Conservation (phyloP, 1,140 invertebrate species). For the Rhyzopertha dominica region DNA sequence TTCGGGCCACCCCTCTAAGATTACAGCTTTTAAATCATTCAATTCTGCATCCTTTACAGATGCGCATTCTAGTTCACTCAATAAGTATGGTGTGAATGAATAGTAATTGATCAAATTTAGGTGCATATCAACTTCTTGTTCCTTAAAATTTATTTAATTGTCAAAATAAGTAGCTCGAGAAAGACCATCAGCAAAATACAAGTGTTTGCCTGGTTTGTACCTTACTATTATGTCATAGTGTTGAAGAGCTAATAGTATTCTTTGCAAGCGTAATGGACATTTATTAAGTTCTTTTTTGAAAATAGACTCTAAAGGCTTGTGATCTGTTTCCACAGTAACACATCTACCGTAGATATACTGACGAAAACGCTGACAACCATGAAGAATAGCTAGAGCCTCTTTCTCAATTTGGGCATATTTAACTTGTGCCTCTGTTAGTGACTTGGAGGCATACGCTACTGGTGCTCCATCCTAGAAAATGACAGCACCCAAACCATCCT, state of each 20-base stretch:
- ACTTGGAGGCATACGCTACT: constrained; percentile 37
- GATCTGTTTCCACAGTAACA: constrained; percentile 42
- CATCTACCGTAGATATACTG: constrained; percentile 39
- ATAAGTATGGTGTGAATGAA: constrained; percentile 6
- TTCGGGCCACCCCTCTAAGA: constrained; percentile 7
- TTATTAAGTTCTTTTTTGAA: constrained; percentile 43
- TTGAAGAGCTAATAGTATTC: constrained; percentile 42
- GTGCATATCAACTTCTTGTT: constrained; percentile 4
- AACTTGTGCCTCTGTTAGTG: constrained; percentile 35
- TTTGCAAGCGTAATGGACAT: constrained; percentile 41
- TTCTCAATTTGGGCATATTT: constrained; percentile 48
- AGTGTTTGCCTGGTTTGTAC: constrained; percentile 45
- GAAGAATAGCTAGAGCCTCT: constrained; percentile 44
- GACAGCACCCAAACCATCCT: constrained; percentile 32
- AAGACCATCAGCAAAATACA: constrained; percentile 45
- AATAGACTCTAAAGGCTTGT: constrained; percentile 42
- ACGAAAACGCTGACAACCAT: constrained; percentile 42
- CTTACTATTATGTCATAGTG: constrained; percentile 42
- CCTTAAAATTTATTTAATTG: neutral
- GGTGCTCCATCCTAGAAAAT: constrained; percentile 30
- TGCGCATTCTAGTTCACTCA: constrained; percentile 7
- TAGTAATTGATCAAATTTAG: neutral
- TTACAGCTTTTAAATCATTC: constrained; percentile 3
- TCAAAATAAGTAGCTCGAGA: constrained; percentile 33
- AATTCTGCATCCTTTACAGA: constrained; percentile 5